A percentile compares a stretch with the other conserved stretches of the same genome.
These are phyloP conservation scores for Panonychus citri DNA, from an alignment of 1,140 invertebrate species.

Conservation along the genomic window DNA sequence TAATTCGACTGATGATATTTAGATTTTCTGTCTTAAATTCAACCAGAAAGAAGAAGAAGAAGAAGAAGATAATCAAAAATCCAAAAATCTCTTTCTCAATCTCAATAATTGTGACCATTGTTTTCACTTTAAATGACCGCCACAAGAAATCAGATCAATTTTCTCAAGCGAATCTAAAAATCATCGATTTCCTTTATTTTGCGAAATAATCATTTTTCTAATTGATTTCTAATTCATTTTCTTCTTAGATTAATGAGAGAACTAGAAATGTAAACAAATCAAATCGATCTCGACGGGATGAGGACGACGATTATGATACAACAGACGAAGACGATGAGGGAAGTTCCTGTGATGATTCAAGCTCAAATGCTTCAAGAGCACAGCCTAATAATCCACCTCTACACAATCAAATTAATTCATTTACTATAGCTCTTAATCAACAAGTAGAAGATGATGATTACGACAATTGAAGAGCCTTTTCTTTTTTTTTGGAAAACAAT, in stretches of 20 bases:
- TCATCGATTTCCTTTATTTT: no score
- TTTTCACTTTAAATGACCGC: no score
- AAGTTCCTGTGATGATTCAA: conserved; percentile 1
- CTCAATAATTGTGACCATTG: no score
- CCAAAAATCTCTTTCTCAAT: no score
- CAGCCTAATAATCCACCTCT: not conserved
- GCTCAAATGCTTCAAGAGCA: not conserved
- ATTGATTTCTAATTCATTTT: not conserved
- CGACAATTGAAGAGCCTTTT: not conserved
- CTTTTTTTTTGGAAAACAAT: not conserved
- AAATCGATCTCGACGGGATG: not conserved
- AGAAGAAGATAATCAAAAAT: no score
- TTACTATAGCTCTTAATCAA: not conserved
- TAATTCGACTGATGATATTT: no score
- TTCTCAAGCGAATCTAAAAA: no score
- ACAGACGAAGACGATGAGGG: not conserved
- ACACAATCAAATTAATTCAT: not conserved
- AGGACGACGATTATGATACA: not conserved
- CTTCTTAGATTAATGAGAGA: not conserved
- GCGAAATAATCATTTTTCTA: no score
- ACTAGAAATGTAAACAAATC: not conserved
- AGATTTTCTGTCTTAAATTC: no score
- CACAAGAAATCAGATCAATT: no score
- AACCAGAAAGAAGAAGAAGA: no score
- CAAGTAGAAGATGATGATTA: conserved; percentile 3